Base-by-base conservation (phyloP, 2,888 invertebrate genomes). In the Tetragonula carbonaria region DNA sequence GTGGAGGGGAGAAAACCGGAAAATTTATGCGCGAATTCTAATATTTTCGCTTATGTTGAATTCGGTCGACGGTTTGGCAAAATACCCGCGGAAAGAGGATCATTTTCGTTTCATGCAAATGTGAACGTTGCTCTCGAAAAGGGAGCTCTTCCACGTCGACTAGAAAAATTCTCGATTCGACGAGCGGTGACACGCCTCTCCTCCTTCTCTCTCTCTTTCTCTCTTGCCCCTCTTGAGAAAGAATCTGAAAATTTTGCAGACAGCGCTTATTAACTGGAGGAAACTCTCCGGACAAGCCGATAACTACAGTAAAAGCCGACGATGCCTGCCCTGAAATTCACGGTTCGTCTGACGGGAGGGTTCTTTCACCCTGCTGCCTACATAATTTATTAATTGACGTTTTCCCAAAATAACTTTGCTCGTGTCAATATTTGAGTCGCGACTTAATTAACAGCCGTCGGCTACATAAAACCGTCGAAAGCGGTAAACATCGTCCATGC, bases 381-480 rank as follows among this genome's bases (percentile, higher is more conserved):
- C 75, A 72, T 80, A 84, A 81, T 84, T 82, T 78, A 84, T 81
- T 81, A 81, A 82, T 78, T 78, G 82, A 82, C 63, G 55, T 53
- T 66, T 51, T 28, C 81, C 45, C 33, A 33, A 78, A 82, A 84
- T 84, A 84, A 78, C 74, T 74, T 78, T 14, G 72, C 55, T n/a
- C 51, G 21, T 51, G 75, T 38, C 75, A 72, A 68, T 55, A 76
- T 65, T 76, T 71, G 55, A 63, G 63, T n/a, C 50, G 53, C 55
- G 50, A 63, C 65, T 70, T 76, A 57, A 80, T 57, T 76, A 50
- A 68, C 62, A 62, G 65, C 45, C 53, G 23, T 28, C 11, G 4
- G 5, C 28, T 50, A 65, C 55, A 45, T 28, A 72, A 72, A 71
- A 50, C 55, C 53, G 38, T 72, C 13, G 16, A 55, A 45, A 45